phyloP scores from a whole-genome alignment of 2,888 invertebrate genomes.

The Drosophila recens region DNA sequence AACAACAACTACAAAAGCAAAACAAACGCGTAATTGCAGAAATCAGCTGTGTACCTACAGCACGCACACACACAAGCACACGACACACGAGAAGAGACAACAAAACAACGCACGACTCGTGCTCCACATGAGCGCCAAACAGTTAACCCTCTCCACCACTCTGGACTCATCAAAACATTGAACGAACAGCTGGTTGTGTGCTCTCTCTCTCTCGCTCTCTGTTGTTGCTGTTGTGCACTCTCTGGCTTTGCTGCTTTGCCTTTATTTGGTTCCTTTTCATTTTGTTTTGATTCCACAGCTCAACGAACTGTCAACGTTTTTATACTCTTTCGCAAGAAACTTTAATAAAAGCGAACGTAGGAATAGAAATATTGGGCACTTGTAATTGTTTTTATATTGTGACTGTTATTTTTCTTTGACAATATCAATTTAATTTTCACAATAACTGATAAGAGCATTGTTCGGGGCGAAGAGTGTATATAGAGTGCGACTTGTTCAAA shows the following conservation, averaged over 20 bases:
- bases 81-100: slow-evolving; percentile 54
- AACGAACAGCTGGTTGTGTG: slow-evolving; percentile 49
- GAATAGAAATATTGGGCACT: neutral
- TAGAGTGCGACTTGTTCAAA: slow-evolving; percentile 15
- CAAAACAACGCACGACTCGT: slow-evolving; percentile 57
- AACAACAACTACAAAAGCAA: slow-evolving; percentile 68
- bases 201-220: slow-evolving; percentile 34
- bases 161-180: slow-evolving; percentile 22
- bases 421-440: neutral
- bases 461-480: slow-evolving; percentile 24
- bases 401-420: neutral
- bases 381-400: neutral
- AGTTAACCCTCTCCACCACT: slow-evolving; percentile 25
- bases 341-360: neutral
- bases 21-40: slow-evolving; percentile 82
- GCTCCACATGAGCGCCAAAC: slow-evolving; percentile 63
- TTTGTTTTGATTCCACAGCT: slow-evolving; percentile 58
- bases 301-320: slow-evolving; percentile 21
- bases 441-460: neutral
- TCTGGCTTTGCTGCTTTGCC: slow-evolving; percentile 50
- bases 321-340: slow-evolving; percentile 33
- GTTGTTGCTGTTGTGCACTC: slow-evolving; percentile 24
- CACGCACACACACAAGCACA: slow-evolving; percentile 48
- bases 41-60: slow-evolving; percentile 85
- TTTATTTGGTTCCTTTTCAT: slow-evolving; percentile 64